Base-by-base conservation (phyloP, 2,888 invertebrate genomes). In the Chalcosyrphus nemorum region DNA sequence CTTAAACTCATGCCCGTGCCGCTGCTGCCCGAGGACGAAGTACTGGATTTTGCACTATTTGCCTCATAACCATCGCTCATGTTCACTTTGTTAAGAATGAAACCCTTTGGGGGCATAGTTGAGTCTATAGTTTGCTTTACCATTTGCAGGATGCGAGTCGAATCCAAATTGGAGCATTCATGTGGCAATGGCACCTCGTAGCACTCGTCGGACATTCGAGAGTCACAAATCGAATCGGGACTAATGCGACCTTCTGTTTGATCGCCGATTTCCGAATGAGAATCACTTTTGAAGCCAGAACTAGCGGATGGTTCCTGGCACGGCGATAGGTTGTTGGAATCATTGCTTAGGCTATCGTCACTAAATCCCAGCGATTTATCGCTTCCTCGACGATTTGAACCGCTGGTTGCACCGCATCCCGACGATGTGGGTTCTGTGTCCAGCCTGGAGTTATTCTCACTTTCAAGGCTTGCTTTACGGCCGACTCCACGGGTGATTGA, bases 401-500 rank as follows among this genome's bases (percentile, higher is more conserved):
- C 77, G 61, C 77, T 81, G 1, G 80, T 77, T 4, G 74, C 66
- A 43, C 75, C 86, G 19, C 71, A 72, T 35, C 50, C 78, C 0
- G 84, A 52, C 2, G 72, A 75, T 13, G 76, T 66, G 7, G 78
- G 75, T 32, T 86, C 87, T 2, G 86, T 82, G 15, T 87, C 86
- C 5, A 85, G 32, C 54, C 86, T 72, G 74, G 89, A 45, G 76
- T 88, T 24, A 68, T 87, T 87, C 32, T 94, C 94, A 0, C 92
- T 93, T 85, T 95, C 95, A 54, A 94, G 93, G 66, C 95, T 95
- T 2, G 94, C 93, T 87, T 95, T 95, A 47, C 95, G 92, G 0
- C 95, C 95, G 24, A 95, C 95, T 0, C 96, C 96, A 74, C 95
- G 94, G 0, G 96, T 96, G 75, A 97, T 96, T 0, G 96, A 96